Evolutionary conservation across 1,140 invertebrate species (phyloP).

Genomic region (Thaumatotibia leucotreta): DNA sequence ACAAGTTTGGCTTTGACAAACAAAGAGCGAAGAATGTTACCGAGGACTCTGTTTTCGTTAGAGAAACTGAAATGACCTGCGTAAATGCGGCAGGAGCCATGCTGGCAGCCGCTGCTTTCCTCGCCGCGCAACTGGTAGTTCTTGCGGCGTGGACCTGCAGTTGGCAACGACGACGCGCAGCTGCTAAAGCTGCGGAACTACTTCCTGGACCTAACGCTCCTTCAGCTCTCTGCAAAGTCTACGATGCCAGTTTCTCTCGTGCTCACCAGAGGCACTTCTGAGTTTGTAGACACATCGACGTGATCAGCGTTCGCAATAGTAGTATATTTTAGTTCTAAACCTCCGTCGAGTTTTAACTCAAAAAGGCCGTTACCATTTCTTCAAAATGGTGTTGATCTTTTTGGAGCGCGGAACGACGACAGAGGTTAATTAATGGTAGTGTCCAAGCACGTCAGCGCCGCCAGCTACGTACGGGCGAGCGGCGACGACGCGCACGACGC

Average conservation of each 20-base stretch:
- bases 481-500: slow-evolving; percentile 44
- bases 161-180: slow-evolving; percentile 86
- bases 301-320: slow-evolving; percentile 67
- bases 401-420: slow-evolving; percentile 55
- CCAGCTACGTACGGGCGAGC: slow-evolving; percentile 44
- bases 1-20: slow-evolving; percentile 91
- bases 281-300: slow-evolving; percentile 62
- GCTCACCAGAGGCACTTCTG: slow-evolving; percentile 88
- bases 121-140: slow-evolving; percentile 88
- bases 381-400: slow-evolving; percentile 34
- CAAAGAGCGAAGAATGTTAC: slow-evolving; percentile 69
- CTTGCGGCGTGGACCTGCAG: slow-evolving; percentile 90
- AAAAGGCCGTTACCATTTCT: slow-evolving; percentile 32
- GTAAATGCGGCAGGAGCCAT: slow-evolving; percentile 87
- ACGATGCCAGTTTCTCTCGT: slow-evolving; percentile 85
- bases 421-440: slow-evolving; percentile 62
- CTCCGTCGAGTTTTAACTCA: slow-evolving; percentile 62
- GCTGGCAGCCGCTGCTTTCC: slow-evolving; percentile 88
- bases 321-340: slow-evolving; percentile 68
- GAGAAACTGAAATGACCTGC: slow-evolving; percentile 78
- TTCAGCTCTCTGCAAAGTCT: slow-evolving; percentile 89
- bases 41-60: slow-evolving; percentile 79
- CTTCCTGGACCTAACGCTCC: slow-evolving; percentile 73
- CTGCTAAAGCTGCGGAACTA: slow-evolving; percentile 74
- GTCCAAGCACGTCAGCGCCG: slow-evolving; percentile 42